Conservation (phyloP, 2,797 vertebrate genomes). For the Galaxias olidus region DNA sequence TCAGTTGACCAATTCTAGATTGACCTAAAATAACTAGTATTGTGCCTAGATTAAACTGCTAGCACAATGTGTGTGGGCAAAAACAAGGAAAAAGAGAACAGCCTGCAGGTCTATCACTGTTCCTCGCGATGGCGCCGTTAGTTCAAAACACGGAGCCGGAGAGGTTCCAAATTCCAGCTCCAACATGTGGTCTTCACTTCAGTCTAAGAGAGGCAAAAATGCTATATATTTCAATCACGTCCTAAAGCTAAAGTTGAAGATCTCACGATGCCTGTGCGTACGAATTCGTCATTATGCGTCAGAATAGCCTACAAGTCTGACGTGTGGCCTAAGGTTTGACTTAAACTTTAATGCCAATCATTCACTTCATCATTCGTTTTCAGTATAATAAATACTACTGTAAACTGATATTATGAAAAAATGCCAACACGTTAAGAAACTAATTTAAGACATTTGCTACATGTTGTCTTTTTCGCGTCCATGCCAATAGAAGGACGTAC, state of each 20-base stretch:
- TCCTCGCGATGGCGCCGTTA: conserved; percentile 73
- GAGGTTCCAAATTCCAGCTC: conserved; percentile 9
- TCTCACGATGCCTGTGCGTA: conserved; percentile 38
- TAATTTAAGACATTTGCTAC: too few relatives aligned
- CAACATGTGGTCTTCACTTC: conserved; percentile 29
- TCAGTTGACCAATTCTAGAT: not conserved
- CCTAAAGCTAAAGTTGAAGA: conserved; percentile 35
- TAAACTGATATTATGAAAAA: too few relatives aligned
- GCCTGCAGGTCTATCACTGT: not conserved
- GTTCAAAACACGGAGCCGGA: conserved; percentile 28
- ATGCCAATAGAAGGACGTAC: too few relatives aligned
- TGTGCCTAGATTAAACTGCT: too few relatives aligned
- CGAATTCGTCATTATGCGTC: conserved; percentile 72
- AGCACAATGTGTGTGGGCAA: not conserved
- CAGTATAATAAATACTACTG: not conserved
- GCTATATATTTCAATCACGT: conserved; percentile 42
- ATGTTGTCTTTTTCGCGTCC: too few relatives aligned
- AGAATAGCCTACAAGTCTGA: conserved; percentile 57
- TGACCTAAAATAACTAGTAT: not conserved
- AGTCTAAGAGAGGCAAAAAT: conserved; percentile 37
- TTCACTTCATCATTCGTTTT: conserved; percentile 13
- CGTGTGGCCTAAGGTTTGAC: conserved; percentile 5
- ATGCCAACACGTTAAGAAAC: too few relatives aligned
- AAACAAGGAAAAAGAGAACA: not conserved
- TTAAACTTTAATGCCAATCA: conserved; percentile 12